These are phyloP conservation scores for Steinernema hermaphroditum DNA, from an alignment of 2,888 invertebrate species.

Conservation along the genomic window DNA sequence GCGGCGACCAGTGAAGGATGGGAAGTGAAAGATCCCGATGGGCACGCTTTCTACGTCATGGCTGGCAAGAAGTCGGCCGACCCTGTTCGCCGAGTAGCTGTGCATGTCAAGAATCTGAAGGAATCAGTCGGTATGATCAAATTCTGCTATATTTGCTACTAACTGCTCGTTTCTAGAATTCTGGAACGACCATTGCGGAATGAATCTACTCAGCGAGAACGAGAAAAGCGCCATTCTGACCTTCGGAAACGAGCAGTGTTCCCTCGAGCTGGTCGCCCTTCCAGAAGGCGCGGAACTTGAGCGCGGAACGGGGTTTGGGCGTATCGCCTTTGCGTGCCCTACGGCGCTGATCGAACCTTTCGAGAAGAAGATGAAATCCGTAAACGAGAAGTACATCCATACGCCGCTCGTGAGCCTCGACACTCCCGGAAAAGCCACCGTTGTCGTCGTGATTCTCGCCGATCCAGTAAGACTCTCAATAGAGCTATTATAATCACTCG, in stretches of 20 bases:
- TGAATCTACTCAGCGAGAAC: conserved; percentile 75
- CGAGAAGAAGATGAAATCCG: conserved; percentile 71
- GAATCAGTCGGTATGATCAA: conserved; percentile 72
- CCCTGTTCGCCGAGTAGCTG: conserved; percentile 79
- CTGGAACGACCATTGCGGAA: conserved; percentile 80
- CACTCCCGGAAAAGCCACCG: conserved; percentile 95
- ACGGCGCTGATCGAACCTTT: conserved; percentile 48
- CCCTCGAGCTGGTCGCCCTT: conserved; percentile 74
- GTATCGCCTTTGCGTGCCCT: conserved; percentile 91
- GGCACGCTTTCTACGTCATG: conserved; percentile 82
- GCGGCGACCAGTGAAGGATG: conserved; percentile 57
- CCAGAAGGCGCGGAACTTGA: conserved; percentile 72
- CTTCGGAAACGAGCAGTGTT: conserved; percentile 47
- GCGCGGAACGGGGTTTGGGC: conserved; percentile 86
- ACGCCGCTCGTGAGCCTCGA: conserved; percentile 88
- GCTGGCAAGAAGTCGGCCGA: conserved; percentile 73
- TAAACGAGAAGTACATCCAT: conserved; percentile 76
- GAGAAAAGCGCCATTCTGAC: conserved; percentile 41
- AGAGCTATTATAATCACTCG: neutral
- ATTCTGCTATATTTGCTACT: neutral
- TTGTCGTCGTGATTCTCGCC: conserved; percentile 89
- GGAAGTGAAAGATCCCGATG: conserved; percentile 83
- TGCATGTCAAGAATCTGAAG: conserved; percentile 79
- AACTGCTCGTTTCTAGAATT: conserved; percentile 71
- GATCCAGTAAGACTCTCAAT: conserved; percentile 76